Evolutionary conservation across 1,140 invertebrate species (phyloP).

Genomic region (Drosophila nebulosa): DNA sequence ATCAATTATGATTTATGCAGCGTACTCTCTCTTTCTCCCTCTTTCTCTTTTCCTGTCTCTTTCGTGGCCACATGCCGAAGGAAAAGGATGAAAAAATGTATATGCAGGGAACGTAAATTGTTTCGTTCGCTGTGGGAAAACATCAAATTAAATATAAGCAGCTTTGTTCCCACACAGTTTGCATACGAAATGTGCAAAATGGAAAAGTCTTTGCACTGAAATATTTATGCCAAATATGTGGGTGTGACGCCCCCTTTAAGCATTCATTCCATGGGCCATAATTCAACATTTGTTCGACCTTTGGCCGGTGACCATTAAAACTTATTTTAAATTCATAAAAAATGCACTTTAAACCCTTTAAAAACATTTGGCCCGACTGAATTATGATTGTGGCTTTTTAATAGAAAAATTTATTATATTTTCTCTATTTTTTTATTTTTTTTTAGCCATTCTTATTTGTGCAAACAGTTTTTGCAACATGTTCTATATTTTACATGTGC

Average conservation of each 20-base stretch:
- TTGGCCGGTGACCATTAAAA: constrained; percentile 18
- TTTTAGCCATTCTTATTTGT: constrained; percentile 6
- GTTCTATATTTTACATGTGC: constrained; percentile 52
- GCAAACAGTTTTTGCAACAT: constrained; percentile 35
- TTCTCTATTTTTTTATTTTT: constrained; percentile 4
- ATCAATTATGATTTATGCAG: neutral
- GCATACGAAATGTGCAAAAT: constrained; percentile 34
- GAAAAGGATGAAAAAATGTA: neutral
- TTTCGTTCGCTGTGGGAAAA: constrained; percentile 7
- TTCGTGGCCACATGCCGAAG: neutral
- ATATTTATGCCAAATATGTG: constrained; percentile 38
- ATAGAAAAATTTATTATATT: constrained; percentile 44
- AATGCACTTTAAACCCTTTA: constrained; percentile 17
- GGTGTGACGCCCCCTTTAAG: neutral
- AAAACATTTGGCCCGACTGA: constrained; percentile 32
- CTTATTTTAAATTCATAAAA: constrained; percentile 32
- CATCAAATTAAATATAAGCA: constrained; percentile 58
- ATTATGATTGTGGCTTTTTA: constrained; percentile 55
- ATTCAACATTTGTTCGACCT: constrained; percentile 7
- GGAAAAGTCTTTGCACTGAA: constrained; percentile 26
- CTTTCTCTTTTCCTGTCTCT: neutral
- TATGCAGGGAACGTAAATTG: neutral
- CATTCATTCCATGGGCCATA: neutral
- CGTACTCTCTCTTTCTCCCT: neutral
- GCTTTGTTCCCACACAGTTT: constrained; percentile 44